Evolutionary conservation across 2,888 invertebrate genomes (phyloP).

Genomic region (Drosophila helvetica): DNA sequence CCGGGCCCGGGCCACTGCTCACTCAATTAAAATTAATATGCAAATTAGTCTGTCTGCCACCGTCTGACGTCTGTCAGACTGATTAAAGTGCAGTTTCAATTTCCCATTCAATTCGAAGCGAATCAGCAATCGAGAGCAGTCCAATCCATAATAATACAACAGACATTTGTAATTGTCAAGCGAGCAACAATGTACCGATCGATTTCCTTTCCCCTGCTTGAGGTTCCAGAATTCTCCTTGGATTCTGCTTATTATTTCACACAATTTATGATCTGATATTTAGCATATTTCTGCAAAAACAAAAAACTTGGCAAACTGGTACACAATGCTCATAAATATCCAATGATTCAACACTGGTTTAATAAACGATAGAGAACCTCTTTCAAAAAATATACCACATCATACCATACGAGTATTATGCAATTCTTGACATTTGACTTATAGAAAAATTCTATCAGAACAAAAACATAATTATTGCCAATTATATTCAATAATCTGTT

Average conservation of each 20-base stretch:
- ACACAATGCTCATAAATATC: slow-evolving; percentile 30
- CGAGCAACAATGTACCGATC: background rate
- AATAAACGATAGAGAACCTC: background rate
- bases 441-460: background rate
- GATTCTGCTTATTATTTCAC: slow-evolving; percentile 21
- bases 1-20: slow-evolving; percentile 11
- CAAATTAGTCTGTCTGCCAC: slow-evolving; percentile 58
- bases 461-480: slow-evolving; percentile 15
- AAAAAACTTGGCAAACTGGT: slow-evolving; percentile 36
- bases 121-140: slow-evolving; percentile 5
- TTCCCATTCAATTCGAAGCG: slow-evolving; percentile 18
- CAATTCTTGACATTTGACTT: slow-evolving; percentile 7
- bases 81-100: slow-evolving; percentile 51
- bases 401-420: slow-evolving; percentile 2
- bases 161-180: slow-evolving; percentile 27
- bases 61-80: slow-evolving; percentile 58
- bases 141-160: slow-evolving; percentile 4
- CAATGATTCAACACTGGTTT: background rate
- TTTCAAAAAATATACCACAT: background rate
- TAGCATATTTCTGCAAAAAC: slow-evolving; percentile 31
- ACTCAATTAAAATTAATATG: slow-evolving; percentile 78
- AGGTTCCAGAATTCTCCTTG: background rate
- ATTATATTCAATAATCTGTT: slow-evolving; percentile 12
- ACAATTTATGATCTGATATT: slow-evolving; percentile 33
- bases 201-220: background rate